These are phyloP conservation scores for Drosophila sp. DNA, from an alignment of 1,140 invertebrate genomes.

Conservation along the genomic window DNA sequence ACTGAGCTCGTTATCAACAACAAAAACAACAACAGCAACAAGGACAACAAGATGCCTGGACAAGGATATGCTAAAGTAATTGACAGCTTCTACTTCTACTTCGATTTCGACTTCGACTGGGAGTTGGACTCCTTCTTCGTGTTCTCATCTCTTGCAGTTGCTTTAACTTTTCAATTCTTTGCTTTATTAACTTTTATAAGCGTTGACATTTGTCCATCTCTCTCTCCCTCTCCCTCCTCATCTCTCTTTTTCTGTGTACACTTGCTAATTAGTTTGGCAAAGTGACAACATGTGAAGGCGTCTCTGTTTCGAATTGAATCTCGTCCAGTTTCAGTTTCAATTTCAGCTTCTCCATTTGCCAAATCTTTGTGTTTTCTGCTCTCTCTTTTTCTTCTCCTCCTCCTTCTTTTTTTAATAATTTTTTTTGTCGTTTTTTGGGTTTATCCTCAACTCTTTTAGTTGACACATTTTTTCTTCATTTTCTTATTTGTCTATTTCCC, in stretches of 20 bases:
- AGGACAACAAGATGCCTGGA: slow-evolving; percentile 7
- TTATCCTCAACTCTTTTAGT: not conserved
- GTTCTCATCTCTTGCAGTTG: slow-evolving; percentile 5
- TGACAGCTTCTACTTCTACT: slow-evolving; percentile 55
- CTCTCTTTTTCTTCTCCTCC: too few species aligned
- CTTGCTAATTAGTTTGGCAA: slow-evolving; percentile 80
- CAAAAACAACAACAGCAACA: slow-evolving; percentile 30
- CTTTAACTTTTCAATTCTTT: slow-evolving; percentile 38
- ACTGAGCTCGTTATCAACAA: slow-evolving; percentile 44
- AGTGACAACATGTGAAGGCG: slow-evolving; percentile 44
- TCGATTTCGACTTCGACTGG: slow-evolving; percentile 28
- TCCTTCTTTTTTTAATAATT: too few species aligned
- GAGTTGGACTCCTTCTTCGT: slow-evolving; percentile 20
- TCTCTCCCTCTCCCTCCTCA: not conserved
- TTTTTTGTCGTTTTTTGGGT: not conserved
- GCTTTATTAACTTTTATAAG: slow-evolving; percentile 63
- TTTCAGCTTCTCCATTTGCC: slow-evolving; percentile 1
- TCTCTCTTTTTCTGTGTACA: slow-evolving; percentile 54
- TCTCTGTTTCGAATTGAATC: slow-evolving; percentile 21
- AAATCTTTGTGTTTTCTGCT: slow-evolving; percentile 10
- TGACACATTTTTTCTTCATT: not conserved
- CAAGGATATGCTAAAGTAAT: slow-evolving; percentile 77
- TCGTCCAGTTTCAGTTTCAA: slow-evolving; percentile 6
- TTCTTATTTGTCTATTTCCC: not conserved
- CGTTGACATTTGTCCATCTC: slow-evolving; percentile 41